These are phyloP conservation scores for Saguinus midas DNA, from an alignment of 2,113 vertebrate genomes.

Conservation along the genomic window DNA sequence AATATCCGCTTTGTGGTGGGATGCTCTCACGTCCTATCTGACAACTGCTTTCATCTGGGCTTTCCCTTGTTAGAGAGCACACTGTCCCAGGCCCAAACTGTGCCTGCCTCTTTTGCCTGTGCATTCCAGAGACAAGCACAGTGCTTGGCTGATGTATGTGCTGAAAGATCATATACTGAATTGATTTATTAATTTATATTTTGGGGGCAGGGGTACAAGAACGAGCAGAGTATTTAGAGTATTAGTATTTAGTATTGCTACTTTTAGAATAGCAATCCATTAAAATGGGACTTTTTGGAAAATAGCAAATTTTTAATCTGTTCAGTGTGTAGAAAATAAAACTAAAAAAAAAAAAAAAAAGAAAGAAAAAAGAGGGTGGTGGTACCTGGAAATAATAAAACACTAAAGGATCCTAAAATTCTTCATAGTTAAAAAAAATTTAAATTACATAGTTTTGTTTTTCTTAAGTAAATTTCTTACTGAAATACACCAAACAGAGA, in stretches of 20 bases:
- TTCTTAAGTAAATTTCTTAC: not conserved
- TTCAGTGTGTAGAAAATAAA: not conserved
- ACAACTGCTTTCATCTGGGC: not conserved
- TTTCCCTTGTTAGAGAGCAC: not conserved
- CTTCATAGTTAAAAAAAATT: not conserved
- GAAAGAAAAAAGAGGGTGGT: too few species aligned
- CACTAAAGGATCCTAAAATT: not conserved
- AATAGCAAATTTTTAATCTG: not conserved
- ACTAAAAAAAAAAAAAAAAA: not conserved
- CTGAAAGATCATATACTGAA: not conserved
- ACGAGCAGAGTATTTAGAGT: not conserved
- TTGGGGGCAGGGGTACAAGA: not conserved
- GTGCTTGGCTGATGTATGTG: not conserved
- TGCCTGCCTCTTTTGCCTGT: not conserved
- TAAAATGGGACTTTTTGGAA: not conserved
- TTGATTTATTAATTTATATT: not conserved
- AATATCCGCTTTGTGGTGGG: not conserved
- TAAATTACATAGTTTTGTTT: not conserved
- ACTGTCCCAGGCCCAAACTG: not conserved
- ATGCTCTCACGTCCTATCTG: accelerated
- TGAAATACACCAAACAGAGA: not conserved
- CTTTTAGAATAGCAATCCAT: not conserved
- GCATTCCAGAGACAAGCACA: not conserved
- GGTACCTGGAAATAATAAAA: not conserved
- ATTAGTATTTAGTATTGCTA: too few species aligned